Conservation (phyloP, 2,113 vertebrate species). For the Anolis sagrei region DNA sequence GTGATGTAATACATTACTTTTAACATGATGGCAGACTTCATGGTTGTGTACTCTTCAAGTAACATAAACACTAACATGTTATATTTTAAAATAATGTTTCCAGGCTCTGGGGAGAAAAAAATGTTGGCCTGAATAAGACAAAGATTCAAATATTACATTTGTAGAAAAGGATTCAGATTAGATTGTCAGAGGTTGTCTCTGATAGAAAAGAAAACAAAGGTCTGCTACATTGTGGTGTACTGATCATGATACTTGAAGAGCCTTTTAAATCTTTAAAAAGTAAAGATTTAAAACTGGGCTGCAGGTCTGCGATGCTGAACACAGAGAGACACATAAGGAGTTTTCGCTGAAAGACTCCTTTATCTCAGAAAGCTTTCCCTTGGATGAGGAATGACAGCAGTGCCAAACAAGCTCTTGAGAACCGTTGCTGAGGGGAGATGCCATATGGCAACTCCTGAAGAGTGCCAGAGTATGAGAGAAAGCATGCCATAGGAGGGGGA, state of each 20-base stretch:
- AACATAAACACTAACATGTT: neutral
- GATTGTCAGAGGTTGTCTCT: too few species aligned
- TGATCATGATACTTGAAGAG: neutral
- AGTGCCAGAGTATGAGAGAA: neutral
- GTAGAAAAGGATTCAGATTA: neutral
- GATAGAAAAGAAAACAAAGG: neutral
- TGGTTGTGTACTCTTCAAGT: neutral
- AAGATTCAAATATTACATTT: neutral
- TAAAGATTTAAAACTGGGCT: neutral
- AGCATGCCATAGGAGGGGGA: fast-evolving
- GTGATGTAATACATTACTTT: neutral
- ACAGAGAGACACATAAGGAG: neutral
- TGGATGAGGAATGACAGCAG: constrained; percentile 5
- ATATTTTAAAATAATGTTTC: neutral
- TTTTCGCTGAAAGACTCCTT: neutral
- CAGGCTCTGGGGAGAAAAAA: neutral
- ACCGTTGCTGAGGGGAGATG: neutral
- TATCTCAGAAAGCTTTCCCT: neutral
- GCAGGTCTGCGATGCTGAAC: neutral
- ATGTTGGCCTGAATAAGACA: neutral
- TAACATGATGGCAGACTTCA: neutral
- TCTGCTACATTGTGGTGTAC: neutral
- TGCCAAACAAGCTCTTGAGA: neutral
- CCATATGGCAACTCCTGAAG: fast-evolving
- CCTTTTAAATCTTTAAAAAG: too few species aligned